Evolutionary conservation across 2,888 invertebrate species (phyloP).

Genomic region (Prenolepis imparis): DNA sequence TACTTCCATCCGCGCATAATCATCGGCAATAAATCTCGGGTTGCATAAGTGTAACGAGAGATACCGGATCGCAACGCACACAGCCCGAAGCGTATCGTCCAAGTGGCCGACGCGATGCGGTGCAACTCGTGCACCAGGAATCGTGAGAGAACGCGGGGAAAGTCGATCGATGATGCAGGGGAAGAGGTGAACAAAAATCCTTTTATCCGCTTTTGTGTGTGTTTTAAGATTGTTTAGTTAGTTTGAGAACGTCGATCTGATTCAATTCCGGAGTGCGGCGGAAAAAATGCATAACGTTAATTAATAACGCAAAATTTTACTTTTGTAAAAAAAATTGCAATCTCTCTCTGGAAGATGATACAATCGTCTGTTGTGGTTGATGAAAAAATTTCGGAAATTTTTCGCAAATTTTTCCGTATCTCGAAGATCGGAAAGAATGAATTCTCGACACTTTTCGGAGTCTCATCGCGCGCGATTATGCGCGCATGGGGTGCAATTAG

Average conservation of each 20-base stretch:
- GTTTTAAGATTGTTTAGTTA: background rate
- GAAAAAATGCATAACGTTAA: background rate
- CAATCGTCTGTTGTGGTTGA: background rate
- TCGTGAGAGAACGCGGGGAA: constrained; percentile 54
- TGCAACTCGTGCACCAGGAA: constrained; percentile 38
- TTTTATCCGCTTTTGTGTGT: background rate
- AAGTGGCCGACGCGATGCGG: constrained; percentile 47
- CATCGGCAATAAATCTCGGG: constrained; percentile 85
- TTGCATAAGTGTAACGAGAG: constrained; percentile 86
- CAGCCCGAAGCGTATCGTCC: constrained; percentile 73
- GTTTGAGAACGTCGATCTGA: background rate
- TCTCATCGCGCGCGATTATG: constrained; percentile 42
- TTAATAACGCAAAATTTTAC: background rate
- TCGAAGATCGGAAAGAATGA: background rate
- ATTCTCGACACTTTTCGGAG: background rate
- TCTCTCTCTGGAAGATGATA: background rate
- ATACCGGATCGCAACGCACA: constrained; percentile 86
- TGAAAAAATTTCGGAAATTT: background rate
- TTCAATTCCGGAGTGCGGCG: too few species aligned
- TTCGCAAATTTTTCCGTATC: background rate
- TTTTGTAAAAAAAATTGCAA: background rate
- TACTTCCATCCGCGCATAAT: constrained; percentile 84
- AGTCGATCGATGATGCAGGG: constrained; percentile 10
- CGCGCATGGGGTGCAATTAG: constrained; percentile 65
- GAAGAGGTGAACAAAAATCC: background rate